Evolutionary conservation across 2,113 vertebrate genomes (phyloP), one percentile per base, ranked within the genome.

Genomic region (Ceratotherium simum): DNA sequence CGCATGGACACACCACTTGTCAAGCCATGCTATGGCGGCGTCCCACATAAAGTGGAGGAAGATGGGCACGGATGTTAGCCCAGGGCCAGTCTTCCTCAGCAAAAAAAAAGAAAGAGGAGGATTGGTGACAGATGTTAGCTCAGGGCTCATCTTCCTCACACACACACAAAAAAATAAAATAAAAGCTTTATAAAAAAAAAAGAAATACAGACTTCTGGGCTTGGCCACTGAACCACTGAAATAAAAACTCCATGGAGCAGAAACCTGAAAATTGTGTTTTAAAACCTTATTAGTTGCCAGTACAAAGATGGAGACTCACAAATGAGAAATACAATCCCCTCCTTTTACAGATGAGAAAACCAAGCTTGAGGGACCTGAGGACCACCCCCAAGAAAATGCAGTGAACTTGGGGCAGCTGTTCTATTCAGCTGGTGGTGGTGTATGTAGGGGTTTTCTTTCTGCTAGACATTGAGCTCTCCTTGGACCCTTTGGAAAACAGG

Each of bases 361-460:
- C 27, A 2, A 83, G 33, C 46, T 12, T 36, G 9, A 65, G 51
- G 62, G 27, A 54, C 29, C 5, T 12, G 5, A 81, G 46, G 64
- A 88, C 62, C 6, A 1, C 72, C 13, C 12, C 58, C 27, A 58
- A 51, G 75, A 58, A 51, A 89, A 12, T 20, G 12, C 5, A 33
- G 46, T 5, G 67, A 64, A 6, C 31, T 3, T 20, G 0, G 29
- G 33, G 17, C 1, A 0, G 23, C 20, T n/a, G 12, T 8, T 73
- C 27, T 42, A 0, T 16, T 25, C 5, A 8, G 23, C 23, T 36
- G 20, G 21, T 14, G 18, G 6, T 76, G 60, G 21, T 51, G 33
- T 48, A 8, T 29, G 2, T 56, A 16, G 51, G 39, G 51, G 18
- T 31, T 70, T 83, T 79, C 65, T 90, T 92, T 36, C 46, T 58